phyloP scores from a whole-genome alignment of 2,888 invertebrate genomes.

The Phania funesta region DNA sequence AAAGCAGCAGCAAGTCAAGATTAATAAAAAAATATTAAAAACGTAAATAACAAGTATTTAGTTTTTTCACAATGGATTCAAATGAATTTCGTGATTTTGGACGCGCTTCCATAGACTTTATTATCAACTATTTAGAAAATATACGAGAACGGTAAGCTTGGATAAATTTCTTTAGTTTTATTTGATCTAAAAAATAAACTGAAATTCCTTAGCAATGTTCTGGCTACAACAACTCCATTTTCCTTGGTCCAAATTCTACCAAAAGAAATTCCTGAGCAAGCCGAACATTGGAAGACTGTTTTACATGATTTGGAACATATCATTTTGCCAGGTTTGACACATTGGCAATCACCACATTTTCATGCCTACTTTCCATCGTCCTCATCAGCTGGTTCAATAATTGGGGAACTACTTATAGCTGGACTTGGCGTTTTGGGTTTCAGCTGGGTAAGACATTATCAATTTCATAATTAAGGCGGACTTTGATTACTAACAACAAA shows the following conservation, averaged over 20 bases:
- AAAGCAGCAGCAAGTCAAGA: neutral
- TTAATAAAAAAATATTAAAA: neutral
- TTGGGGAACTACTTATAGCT: slow-evolving; percentile 74
- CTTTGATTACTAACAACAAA: too few species aligned
- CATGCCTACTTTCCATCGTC: slow-evolving; percentile 74
- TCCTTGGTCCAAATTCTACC: slow-evolving; percentile 72
- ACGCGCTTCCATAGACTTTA: slow-evolving; percentile 92
- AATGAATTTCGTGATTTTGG: slow-evolving; percentile 91
- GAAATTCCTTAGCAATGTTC: slow-evolving; percentile 70
- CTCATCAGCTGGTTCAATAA: slow-evolving; percentile 73
- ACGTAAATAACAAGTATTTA: too few species aligned
- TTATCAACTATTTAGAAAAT: slow-evolving; percentile 93
- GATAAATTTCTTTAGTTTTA: too few species aligned
- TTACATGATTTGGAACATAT: slow-evolving; percentile 73
- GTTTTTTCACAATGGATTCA: slow-evolving; percentile 79
- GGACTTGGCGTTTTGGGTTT: slow-evolving; percentile 75
- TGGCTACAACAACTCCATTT: slow-evolving; percentile 70
- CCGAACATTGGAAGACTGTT: slow-evolving; percentile 73
- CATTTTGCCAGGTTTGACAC: slow-evolving; percentile 73
- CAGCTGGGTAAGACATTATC: slow-evolving; percentile 72
- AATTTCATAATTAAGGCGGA: too few species aligned
- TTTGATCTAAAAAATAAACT: slow-evolving; percentile 40
- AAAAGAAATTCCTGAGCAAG: slow-evolving; percentile 72
- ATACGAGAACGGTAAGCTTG: slow-evolving; percentile 87
- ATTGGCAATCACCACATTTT: slow-evolving; percentile 75